phyloP scores from a whole-genome alignment of 2,113 vertebrate genomes.

The Heptranchias perlo region DNA sequence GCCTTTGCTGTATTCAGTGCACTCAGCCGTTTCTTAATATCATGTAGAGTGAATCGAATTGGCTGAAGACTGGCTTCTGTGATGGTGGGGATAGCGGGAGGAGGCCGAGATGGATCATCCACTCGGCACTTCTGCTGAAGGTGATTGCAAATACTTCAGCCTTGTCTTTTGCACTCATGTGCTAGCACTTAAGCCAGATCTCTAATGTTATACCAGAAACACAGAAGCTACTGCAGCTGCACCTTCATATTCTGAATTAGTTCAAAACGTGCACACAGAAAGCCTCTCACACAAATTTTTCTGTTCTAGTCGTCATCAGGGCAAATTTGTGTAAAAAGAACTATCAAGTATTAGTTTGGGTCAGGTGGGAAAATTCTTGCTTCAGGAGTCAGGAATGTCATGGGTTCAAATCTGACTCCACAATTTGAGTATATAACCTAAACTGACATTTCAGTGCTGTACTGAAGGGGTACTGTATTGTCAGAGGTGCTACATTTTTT shows the following conservation, averaged over 20 bases:
- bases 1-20: no score
- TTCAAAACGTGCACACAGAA: not conserved
- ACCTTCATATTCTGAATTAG: not conserved
- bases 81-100: no score
- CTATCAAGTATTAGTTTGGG: not conserved
- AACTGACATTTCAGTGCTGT: not conserved
- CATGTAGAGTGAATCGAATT: no score
- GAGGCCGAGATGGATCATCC: no score
- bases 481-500: not conserved
- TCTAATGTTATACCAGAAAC: not conserved
- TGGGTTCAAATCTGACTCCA: not conserved
- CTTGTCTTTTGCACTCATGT: no score
- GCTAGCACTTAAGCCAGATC: not conserved
- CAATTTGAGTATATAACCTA: not conserved
- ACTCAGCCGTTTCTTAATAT: no score
- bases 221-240: not conserved
- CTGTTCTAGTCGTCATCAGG: not conserved
- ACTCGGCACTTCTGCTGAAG: no score
- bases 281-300: not conserved
- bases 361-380: not conserved
- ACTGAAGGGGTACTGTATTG: not conserved
- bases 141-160: no score
- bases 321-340: not conserved
- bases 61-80: no score
- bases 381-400: not conserved